These are phyloP conservation scores for Lampris incognitus DNA, from an alignment of 2,113 vertebrate species.

Conservation along the genomic window DNA sequence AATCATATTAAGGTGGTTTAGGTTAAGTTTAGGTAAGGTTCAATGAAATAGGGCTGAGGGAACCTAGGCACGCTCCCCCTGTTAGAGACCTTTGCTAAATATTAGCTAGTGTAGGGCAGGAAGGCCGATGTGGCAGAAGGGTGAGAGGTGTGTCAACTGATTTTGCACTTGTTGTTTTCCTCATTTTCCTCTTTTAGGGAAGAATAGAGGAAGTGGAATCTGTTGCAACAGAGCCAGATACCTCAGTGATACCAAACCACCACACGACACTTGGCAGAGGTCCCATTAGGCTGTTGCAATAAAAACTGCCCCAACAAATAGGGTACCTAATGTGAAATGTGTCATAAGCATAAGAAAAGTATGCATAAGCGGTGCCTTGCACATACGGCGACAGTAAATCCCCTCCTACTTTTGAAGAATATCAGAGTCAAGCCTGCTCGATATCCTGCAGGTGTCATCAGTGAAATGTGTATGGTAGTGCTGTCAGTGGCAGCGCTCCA, in stretches of 20 bases:
- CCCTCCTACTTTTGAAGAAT: slow-evolving; percentile 3
- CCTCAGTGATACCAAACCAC: slow-evolving; percentile 45
- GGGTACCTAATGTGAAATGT: slow-evolving; percentile 19
- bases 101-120: slow-evolving; percentile 10
- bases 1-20: no score
- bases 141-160: neutral
- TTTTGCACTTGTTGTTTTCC: slow-evolving; percentile 13
- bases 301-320: slow-evolving; percentile 69
- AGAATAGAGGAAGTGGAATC: slow-evolving; percentile 53
- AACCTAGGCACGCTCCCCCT: no score
- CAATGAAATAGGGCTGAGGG: no score
- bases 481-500: neutral
- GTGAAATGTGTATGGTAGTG: neutral
- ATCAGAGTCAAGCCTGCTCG: slow-evolving; percentile 15
- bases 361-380: slow-evolving; percentile 15
- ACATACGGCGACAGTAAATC: neutral
- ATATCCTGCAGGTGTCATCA: neutral
- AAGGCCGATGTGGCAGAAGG: neutral
- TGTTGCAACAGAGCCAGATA: slow-evolving; percentile 9
- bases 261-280: slow-evolving; percentile 27
- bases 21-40: no score
- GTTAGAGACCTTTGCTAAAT: slow-evolving; percentile 9
- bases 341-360: slow-evolving; percentile 34
- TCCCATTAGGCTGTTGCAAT: slow-evolving; percentile 53
- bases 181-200: slow-evolving; percentile 52